Base-by-base conservation (phyloP, 2,113 vertebrate species). In the Caranx melampygus region DNA sequence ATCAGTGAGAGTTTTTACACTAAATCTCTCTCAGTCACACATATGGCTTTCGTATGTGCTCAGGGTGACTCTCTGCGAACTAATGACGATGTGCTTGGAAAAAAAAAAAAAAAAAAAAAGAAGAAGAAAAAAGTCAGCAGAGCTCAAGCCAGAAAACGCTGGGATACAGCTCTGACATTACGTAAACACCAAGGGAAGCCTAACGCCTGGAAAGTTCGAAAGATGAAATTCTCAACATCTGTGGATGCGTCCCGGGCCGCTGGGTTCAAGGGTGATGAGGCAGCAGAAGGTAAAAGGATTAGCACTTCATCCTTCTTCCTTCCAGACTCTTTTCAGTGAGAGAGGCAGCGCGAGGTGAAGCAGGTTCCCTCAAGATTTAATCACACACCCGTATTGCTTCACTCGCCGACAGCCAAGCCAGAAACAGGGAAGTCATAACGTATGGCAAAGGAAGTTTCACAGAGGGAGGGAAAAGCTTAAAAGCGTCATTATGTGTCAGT, bases 21-120 rank as follows among this genome's bases (percentile, higher is more conserved):
- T 82, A 72, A 73, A 82, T 66, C 70, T 65, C 21, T 35, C 49
- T 31, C 52, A 5, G 51, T 35, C 63, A 57, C 76, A 90, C 89
- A 91, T 84, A 69, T 87, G 91, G 85, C 78, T 55, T 21, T 88
- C 73, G 3, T 55, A 85, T 88, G 65, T 81, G 65, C 37, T 65
- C 54, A 5, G n/a, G 44, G 52, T 31, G 57, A 54, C 64, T 66
- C 5, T 79, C 21, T 72, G 65, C 14, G 12, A 69, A 75, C 59
- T 77, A 72, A 71, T 49, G 78, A 80, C 31, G 40, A 78, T 59
- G 55, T 45, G 51, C 40, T 58, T 75, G 84, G 73, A 12, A 45
- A 45, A 45, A 45, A 45, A 73, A 35, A 52, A 52, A 7, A 13
- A 42, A 73, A 37, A 52, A 49, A 8, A 14, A 26, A 26, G 26